Evolutionary conservation across 2,113 vertebrate species (phyloP).

Genomic region (Gadus macrocephalus): DNA sequence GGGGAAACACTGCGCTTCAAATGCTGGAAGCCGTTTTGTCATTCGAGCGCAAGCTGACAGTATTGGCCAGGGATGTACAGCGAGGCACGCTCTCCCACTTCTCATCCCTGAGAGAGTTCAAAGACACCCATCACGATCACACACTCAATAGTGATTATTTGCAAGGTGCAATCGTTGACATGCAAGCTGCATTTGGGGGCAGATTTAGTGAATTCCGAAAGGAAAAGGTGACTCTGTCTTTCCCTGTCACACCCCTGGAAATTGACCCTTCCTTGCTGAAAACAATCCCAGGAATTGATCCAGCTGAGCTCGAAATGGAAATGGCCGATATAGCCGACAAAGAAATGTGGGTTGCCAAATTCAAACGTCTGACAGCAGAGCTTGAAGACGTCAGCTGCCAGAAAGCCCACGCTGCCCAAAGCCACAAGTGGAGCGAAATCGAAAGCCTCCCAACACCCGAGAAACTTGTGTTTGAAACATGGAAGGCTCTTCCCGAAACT

Average conservation of each 20-base stretch:
- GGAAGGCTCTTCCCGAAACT: no score
- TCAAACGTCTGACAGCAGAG: no score
- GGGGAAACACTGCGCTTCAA: constrained; percentile 35
- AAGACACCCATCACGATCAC: constrained; percentile 28
- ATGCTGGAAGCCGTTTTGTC: constrained; percentile 40
- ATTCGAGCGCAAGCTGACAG: no score
- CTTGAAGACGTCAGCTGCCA: no score
- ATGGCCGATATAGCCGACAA: no score
- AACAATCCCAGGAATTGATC: constrained; percentile 25
- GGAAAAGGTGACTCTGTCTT: constrained; percentile 37
- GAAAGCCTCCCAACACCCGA: no score
- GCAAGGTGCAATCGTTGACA: constrained; percentile 18
- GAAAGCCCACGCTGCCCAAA: no score
- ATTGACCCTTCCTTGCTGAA: constrained; percentile 23
- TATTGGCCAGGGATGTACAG: constrained; percentile 38
- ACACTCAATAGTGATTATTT: constrained; percentile 39
- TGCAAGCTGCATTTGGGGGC: constrained; percentile 45
- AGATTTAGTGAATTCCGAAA: constrained; percentile 31
- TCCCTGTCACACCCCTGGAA: constrained; percentile 29
- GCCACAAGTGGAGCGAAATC: no score
- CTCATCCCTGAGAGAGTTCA: no score
- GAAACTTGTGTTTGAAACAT: no score
- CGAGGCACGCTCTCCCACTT: no score
- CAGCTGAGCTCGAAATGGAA: constrained; percentile 37
- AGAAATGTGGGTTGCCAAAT: constrained; percentile 41